Evolutionary conservation across 2,797 vertebrate species (phyloP).

Genomic region (Valencia hispanica): DNA sequence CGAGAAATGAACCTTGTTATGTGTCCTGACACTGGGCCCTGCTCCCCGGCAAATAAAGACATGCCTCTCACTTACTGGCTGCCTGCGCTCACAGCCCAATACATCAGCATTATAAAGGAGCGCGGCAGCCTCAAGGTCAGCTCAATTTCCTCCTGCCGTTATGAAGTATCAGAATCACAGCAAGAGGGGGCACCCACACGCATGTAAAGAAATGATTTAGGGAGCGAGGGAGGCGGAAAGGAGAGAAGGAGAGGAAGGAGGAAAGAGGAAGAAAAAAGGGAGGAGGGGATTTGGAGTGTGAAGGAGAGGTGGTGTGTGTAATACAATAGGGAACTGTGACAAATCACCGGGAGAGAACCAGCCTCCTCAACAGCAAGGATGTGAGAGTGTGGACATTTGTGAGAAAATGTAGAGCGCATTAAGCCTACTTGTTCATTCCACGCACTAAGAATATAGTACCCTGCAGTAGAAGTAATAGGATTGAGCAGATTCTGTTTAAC

Average conservation of each 20-base stretch:
- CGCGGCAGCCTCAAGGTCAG: constrained; percentile 82
- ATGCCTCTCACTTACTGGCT: constrained; percentile 84
- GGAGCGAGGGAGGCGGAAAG: constrained; percentile 34
- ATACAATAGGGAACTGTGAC: constrained; percentile 75
- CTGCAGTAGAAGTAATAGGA: constrained; percentile 55
- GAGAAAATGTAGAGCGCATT: constrained; percentile 61
- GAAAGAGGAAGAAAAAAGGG: constrained; percentile 18
- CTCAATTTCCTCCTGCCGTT: constrained; percentile 82
- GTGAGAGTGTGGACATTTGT: constrained; percentile 54
- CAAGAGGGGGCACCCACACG: constrained; percentile 75
- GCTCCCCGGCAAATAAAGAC: constrained; percentile 85
- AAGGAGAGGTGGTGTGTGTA: constrained; percentile 66
- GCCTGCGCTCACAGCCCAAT: constrained; percentile 75
- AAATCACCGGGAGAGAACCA: constrained; percentile 66
- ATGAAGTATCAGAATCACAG: constrained; percentile 82
- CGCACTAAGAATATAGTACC: constrained; percentile 43
- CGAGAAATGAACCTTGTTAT: constrained; percentile 84
- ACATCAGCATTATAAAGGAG: constrained; percentile 83
- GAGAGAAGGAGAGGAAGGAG: constrained; percentile 16
- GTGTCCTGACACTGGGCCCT: constrained; percentile 80
- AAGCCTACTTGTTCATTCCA: constrained; percentile 57
- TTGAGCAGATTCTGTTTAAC: constrained; percentile 58
- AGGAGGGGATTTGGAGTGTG: constrained; percentile 51
- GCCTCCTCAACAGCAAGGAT: constrained; percentile 57
- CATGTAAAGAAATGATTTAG: constrained; percentile 77